These are phyloP conservation scores for Trisateles emortualis DNA, from an alignment of 2,888 invertebrate species.

Conservation along the genomic window DNA sequence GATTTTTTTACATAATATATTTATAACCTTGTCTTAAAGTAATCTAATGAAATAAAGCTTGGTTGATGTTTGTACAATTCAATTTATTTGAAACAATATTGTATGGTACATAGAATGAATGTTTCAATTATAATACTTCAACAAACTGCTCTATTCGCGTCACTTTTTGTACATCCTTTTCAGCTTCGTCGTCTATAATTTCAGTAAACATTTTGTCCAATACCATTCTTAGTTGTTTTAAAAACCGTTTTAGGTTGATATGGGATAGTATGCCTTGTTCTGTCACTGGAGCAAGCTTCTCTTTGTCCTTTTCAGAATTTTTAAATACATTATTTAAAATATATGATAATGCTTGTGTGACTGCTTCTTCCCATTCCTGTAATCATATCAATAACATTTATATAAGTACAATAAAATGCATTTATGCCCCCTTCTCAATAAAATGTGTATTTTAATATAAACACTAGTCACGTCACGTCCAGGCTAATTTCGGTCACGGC, in stretches of 20 bases:
- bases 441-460: background rate
- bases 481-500: too few relatives aligned
- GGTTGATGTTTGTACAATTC: slow-evolving; percentile 64
- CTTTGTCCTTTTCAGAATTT: slow-evolving; percentile 89
- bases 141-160: slow-evolving; percentile 78
- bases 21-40: slow-evolving; percentile 29
- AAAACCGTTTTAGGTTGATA: slow-evolving; percentile 75
- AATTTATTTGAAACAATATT: slow-evolving; percentile 54
- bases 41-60: slow-evolving; percentile 54
- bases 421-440: background rate
- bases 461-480: too few relatives aligned
- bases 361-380: slow-evolving; percentile 94
- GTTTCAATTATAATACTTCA: slow-evolving; percentile 68
- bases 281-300: slow-evolving; percentile 84
- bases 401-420: background rate
- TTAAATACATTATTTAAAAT: slow-evolving; percentile 88
- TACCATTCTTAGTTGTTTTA: slow-evolving; percentile 74
- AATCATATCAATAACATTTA: slow-evolving; percentile 19
- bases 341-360: slow-evolving; percentile 89
- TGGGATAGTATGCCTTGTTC: slow-evolving; percentile 79
- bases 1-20: slow-evolving; percentile 40
- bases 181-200: slow-evolving; percentile 35
- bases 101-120: slow-evolving; percentile 21
- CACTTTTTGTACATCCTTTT: slow-evolving; percentile 49
- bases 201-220: slow-evolving; percentile 71